Evolutionary conservation across 2,888 invertebrate genomes (phyloP).

Genomic region (Lochmaea capreae): DNA sequence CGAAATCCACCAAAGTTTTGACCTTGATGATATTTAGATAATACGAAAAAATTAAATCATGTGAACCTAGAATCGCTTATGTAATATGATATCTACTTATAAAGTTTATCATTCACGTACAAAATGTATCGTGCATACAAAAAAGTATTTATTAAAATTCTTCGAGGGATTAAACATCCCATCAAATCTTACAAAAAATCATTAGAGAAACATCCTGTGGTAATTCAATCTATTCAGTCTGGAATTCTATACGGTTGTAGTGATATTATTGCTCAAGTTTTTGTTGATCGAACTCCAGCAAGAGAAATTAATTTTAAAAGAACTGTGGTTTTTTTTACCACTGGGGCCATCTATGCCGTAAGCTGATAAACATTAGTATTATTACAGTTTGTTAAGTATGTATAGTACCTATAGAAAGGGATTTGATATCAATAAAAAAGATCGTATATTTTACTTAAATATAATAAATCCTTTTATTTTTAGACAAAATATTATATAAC

Average conservation of each 20-base stretch:
- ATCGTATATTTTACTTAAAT: no score
- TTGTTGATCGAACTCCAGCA: slow-evolving; percentile 66
- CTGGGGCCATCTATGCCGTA: slow-evolving; percentile 49
- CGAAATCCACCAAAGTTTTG: neutral
- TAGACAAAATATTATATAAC: no score
- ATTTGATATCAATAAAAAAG: no score
- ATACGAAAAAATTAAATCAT: neutral
- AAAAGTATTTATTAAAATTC: neutral
- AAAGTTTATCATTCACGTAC: neutral
- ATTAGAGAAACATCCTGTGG: slow-evolving; percentile 50
- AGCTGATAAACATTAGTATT: slow-evolving; percentile 30
- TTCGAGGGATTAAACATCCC: neutral
- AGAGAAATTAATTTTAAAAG: slow-evolving; percentile 41
- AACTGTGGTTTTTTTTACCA: slow-evolving; percentile 43
- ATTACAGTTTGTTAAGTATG: no score
- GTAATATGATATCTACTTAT: neutral
- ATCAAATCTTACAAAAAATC: slow-evolving; percentile 21
- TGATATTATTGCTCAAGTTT: slow-evolving; percentile 79
- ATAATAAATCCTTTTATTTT: no score
- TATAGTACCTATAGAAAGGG: no score
- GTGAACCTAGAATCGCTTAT: neutral
- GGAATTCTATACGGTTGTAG: slow-evolving; percentile 81
- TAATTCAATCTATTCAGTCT: slow-evolving; percentile 74
- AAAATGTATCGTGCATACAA: neutral
- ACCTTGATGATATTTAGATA: neutral